Evolutionary conservation across 2,797 vertebrate species (phyloP).

Genomic region (Somateria mollissima): DNA sequence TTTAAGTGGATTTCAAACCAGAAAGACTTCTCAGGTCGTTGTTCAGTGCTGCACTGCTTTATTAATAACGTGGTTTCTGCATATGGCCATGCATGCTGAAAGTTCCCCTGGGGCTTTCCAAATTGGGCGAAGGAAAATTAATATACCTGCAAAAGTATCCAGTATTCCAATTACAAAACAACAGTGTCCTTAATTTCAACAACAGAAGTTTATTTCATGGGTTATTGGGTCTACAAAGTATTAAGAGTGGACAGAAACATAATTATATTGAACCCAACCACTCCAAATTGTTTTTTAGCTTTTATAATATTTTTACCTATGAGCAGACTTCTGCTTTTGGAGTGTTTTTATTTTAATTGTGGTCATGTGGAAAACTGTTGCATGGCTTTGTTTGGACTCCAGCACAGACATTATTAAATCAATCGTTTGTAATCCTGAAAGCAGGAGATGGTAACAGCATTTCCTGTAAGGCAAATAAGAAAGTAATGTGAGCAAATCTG

Average conservation of each 20-base stretch:
- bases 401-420: not conserved
- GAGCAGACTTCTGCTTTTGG: not conserved
- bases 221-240: not conserved
- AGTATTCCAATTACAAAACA: not conserved
- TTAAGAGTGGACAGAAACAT: not conserved
- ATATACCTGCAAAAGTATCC: not conserved
- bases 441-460: not conserved
- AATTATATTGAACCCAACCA: not conserved
- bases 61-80: not conserved
- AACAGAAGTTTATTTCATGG: not conserved
- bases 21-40: not conserved
- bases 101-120: not conserved
- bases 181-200: not conserved
- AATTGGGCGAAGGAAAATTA: not conserved
- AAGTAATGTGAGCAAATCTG: not conserved
- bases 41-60: not conserved
- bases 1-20: not conserved
- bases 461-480: not conserved
- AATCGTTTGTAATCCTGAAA: not conserved
- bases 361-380: not conserved
- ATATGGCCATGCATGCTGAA: fast-evolving
- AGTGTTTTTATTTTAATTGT: not conserved
- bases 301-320: not conserved
- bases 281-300: not conserved
- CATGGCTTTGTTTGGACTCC: not conserved